Percentiles rank a stretch among this genome's conserved stretches.
phyloP scores from a whole-genome alignment of 2,888 invertebrate species.

The Cartodere bifasciata region DNA sequence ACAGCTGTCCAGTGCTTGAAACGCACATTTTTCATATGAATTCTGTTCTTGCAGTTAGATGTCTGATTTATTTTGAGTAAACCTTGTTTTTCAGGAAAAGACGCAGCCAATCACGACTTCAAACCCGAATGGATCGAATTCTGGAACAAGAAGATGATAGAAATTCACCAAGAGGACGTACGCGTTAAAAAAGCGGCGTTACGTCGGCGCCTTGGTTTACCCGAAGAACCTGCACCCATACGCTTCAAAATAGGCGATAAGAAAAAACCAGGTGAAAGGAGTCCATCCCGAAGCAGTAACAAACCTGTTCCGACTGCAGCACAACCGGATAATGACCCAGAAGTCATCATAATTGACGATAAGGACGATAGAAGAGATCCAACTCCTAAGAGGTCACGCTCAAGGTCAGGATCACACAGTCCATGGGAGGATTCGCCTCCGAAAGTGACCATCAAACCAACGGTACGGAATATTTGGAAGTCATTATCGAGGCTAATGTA shows the following conservation, averaged over 20 bases:
- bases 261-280: slow-evolving; percentile 13
- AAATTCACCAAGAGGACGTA: slow-evolving; percentile 58
- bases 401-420: slow-evolving; percentile 26
- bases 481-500: too few species aligned
- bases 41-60: too few species aligned
- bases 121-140: slow-evolving; percentile 81
- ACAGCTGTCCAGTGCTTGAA: too few species aligned
- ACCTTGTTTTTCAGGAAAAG: too few species aligned
- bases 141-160: slow-evolving; percentile 74
- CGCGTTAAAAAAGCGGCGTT: slow-evolving; percentile 54
- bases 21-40: too few species aligned
- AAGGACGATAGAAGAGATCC: slow-evolving; percentile 21
- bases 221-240: slow-evolving; percentile 30
- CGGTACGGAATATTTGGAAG: too few species aligned
- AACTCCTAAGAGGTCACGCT: slow-evolving; percentile 16
- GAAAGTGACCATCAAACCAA: background rate
- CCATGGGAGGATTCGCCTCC: slow-evolving; percentile 31
- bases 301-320: slow-evolving; percentile 27
- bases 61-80: slow-evolving; percentile 56
- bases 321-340: slow-evolving; percentile 30
- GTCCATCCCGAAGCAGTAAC: slow-evolving; percentile 11
- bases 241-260: slow-evolving; percentile 30
- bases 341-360: slow-evolving; percentile 31
- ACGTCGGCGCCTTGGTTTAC: slow-evolving; percentile 37
- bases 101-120: slow-evolving; percentile 70